Evolutionary conservation across 2,888 invertebrate species (phyloP), one percentile per base, ranked within the genome.

Genomic region (Hololepta plana): DNA sequence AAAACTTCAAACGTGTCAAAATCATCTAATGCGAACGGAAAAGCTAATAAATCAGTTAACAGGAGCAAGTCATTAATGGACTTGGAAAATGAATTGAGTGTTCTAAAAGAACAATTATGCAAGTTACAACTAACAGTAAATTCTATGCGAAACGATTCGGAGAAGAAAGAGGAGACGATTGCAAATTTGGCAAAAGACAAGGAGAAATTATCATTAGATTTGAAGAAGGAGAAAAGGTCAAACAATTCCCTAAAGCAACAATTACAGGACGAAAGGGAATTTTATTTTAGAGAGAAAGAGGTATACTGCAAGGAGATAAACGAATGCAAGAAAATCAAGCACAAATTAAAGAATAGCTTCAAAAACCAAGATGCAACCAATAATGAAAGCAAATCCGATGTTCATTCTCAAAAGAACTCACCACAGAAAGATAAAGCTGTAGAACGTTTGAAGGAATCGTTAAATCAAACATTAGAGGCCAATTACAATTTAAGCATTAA

Each of bases 231-330:
- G 23, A 58, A 55, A 40, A 47, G 61, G 37, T 55, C 53, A 4
- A 60, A 57, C 31, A 49, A 48, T 35, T 58, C 51, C 38, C 39
- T 66, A 31, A 51, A 55, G 35, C 59, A 63, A 45, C 64, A 66
- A 44, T 43, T 66, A 33, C 53, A 59, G 32, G 60, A 64, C 35
- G 65, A 66, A 46, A 53, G 63, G 41, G 53, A 53, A 31, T 61
- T 58, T 39, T 61, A 64, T 42, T 58, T 53, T 33, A 57, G 59
- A 38, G 63, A 65, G 41, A 66, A 65, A 37, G 58, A 64, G 35
- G 49, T 53, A 30, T 60, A 62, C 30, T 52, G 59, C 30, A 51
- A 58, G 24, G 62, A 65, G 44, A 55, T 55, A 51, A 57, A 51
- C 35, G 51, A 46, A 29, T 48, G 39, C 28, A 51, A 52, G 30